Conservation (phyloP, 2,888 invertebrate genomes). For the Acanthosepion pharaonis region DNA sequence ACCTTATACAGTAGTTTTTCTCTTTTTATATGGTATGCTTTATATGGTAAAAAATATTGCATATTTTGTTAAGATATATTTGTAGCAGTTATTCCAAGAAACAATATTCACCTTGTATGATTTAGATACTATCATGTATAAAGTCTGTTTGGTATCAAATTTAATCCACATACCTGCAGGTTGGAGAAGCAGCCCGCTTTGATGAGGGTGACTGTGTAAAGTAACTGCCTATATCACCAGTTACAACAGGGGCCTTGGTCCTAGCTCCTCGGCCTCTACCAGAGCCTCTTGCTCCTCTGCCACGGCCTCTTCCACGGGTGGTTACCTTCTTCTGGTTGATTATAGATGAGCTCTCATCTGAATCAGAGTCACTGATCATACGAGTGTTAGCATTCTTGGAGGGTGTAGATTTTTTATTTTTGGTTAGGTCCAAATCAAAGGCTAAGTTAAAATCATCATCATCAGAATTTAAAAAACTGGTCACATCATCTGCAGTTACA, state of each 20-base stretch:
- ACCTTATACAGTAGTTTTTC: too few relatives aligned
- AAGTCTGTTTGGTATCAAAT: not conserved
- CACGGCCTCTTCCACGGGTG: conserved; percentile 8
- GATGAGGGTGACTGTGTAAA: not conserved
- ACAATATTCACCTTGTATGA: too few relatives aligned
- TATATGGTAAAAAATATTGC: too few relatives aligned
- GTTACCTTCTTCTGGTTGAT: not conserved
- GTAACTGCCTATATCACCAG: not conserved
- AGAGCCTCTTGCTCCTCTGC: not conserved
- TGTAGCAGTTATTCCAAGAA: too few relatives aligned
- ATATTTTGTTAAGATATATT: too few relatives aligned
- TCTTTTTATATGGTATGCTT: too few relatives aligned
- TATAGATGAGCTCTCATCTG: not conserved
- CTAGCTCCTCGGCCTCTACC: conserved; percentile 2
- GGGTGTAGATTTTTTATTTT: not conserved
- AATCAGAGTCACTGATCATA: not conserved
- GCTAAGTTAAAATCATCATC: not conserved
- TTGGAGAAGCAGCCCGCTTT: not conserved
- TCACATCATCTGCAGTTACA: not conserved
- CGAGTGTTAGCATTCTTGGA: not conserved
- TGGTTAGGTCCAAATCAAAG: not conserved
- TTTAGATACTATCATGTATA: too few relatives aligned
- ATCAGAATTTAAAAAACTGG: not conserved
- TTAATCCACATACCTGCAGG: not conserved
- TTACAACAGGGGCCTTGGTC: not conserved